These are phyloP conservation scores for Drosophila gunungcola DNA, from an alignment of 1,140 invertebrate species.

Conservation along the genomic window DNA sequence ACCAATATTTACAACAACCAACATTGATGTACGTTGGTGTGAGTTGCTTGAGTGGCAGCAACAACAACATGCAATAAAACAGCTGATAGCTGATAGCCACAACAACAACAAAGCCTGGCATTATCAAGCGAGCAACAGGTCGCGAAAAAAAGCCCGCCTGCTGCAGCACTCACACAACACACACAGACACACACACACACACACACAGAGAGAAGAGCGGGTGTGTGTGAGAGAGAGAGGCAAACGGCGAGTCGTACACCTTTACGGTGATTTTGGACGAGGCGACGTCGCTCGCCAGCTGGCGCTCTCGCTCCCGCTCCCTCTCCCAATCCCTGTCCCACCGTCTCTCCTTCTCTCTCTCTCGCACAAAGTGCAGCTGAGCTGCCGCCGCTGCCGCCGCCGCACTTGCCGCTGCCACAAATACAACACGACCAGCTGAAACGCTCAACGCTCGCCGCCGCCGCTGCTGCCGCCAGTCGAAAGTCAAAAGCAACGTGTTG, in stretches of 20 bases:
- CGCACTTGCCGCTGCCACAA: conserved; percentile 67
- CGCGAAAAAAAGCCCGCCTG: conserved; percentile 75
- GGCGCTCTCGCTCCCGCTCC: conserved; percentile 27
- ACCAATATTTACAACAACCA: background rate
- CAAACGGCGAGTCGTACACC: conserved; percentile 65
- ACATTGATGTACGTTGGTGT: background rate
- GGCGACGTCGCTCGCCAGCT: conserved; percentile 36
- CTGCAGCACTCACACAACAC: conserved; percentile 67
- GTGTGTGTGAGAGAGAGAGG: conserved; percentile 40
- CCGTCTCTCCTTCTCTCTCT: conserved; percentile 43
- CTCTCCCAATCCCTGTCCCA: background rate
- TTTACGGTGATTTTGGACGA: conserved; percentile 82
- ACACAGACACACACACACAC: conserved; percentile 20
- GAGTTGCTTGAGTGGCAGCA: conserved; percentile 46
- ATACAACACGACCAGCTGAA: conserved; percentile 36
- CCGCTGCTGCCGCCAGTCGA: conserved; percentile 77
- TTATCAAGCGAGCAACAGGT: conserved; percentile 80
- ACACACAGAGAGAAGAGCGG: conserved; percentile 19
- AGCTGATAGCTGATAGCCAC: conserved; percentile 81
- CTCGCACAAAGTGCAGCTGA: conserved; percentile 81
- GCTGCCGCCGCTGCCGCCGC: conserved; percentile 55
- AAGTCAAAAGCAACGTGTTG: conserved; percentile 83
- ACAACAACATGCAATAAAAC: conserved; percentile 78
- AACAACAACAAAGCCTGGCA: conserved; percentile 69
- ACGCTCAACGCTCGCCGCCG: conserved; percentile 62